These are phyloP conservation scores for Cerceris ruficornis DNA, from an alignment of 2,888 invertebrate genomes.

Conservation along the genomic window DNA sequence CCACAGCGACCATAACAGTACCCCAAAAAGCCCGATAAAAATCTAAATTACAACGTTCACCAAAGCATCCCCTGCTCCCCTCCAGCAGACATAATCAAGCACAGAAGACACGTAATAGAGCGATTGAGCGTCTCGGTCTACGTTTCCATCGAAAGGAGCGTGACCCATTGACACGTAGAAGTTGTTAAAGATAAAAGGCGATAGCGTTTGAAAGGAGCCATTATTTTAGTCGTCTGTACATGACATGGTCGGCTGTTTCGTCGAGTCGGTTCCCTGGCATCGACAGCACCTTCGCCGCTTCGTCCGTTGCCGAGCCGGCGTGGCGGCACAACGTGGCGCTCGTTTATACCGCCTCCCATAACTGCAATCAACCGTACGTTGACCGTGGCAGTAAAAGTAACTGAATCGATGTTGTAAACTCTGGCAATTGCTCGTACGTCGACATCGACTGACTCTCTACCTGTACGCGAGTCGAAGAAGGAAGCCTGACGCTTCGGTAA, in stretches of 20 bases:
- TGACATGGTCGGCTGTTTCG: conserved; percentile 28
- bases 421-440: conserved; percentile 40
- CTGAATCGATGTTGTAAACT: conserved; percentile 53
- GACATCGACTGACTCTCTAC: background rate
- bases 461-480: background rate
- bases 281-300: conserved; percentile 36
- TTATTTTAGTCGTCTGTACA: conserved; percentile 44
- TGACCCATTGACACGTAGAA: conserved; percentile 63
- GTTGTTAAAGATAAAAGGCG: conserved; percentile 59
- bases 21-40: too few relatives aligned
- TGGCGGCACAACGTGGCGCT: conserved; percentile 16
- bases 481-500: conserved; percentile 23
- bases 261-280: conserved; percentile 11
- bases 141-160: conserved; percentile 36
- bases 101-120: conserved; percentile 27
- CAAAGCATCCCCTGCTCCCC: too few relatives aligned
- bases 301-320: conserved; percentile 23
- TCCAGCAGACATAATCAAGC: too few relatives aligned
- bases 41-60: too few relatives aligned
- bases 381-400: conserved; percentile 61
- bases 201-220: conserved; percentile 61
- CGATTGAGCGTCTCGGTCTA: conserved; percentile 30
- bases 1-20: too few relatives aligned
- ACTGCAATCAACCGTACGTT: conserved; percentile 63
- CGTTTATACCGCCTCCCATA: conserved; percentile 50